phyloP scores from a whole-genome alignment of 2,797 vertebrate genomes.

The Varecia variegata region DNA sequence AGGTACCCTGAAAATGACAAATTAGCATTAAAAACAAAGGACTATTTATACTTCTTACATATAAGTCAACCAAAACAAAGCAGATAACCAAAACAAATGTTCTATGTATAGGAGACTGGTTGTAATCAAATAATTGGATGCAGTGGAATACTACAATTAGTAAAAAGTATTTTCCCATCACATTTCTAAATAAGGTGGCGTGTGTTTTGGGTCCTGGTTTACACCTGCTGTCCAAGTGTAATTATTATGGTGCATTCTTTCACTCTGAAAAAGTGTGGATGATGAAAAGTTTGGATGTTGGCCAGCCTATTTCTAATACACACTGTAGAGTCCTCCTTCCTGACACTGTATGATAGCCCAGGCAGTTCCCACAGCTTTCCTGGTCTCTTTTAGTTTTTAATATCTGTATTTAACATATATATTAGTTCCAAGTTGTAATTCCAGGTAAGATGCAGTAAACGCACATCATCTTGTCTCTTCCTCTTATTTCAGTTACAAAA shows the following conservation, averaged over 20 bases:
- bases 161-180: not conserved
- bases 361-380: not conserved
- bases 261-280: not conserved
- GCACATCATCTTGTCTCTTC: fast-evolving
- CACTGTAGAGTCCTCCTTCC: not conserved
- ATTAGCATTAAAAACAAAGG: not conserved
- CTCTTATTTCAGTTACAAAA: not conserved
- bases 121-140: not conserved
- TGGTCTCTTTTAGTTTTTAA: not conserved
- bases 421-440: not conserved
- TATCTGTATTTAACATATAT: not conserved
- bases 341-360: no score
- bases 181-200: not conserved
- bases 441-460: not conserved
- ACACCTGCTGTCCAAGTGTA: not conserved
- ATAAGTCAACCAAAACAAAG: not conserved
- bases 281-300: not conserved
- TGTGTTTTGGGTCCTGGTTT: not conserved
- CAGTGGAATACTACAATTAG: not conserved
- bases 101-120: not conserved
- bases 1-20: not conserved
- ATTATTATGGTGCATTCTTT: not conserved
- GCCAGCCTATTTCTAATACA: not conserved
- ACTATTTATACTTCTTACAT: not conserved
- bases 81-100: not conserved